These are phyloP conservation scores for Apodemia zela DNA, from an alignment of 2,888 invertebrate genomes.

Conservation along the genomic window DNA sequence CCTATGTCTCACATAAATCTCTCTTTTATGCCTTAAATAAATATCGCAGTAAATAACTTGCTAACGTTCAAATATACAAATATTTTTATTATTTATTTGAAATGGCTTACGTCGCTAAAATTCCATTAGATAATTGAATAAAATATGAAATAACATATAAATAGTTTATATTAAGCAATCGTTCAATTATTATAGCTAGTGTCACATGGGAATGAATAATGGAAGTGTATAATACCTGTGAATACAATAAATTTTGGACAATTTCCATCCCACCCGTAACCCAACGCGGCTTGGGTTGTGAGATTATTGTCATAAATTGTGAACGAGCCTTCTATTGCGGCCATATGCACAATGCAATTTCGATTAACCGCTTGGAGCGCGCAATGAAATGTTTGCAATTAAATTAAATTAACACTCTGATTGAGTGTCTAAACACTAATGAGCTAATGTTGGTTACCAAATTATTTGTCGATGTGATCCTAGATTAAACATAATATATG, in stretches of 20 bases:
- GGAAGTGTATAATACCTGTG: slow-evolving; percentile 46
- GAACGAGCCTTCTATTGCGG: slow-evolving; percentile 33
- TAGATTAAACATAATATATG: background rate
- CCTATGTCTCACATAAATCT: too few species aligned
- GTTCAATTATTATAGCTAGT: slow-evolving; percentile 8
- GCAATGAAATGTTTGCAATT: slow-evolving; percentile 51
- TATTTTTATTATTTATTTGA: too few species aligned
- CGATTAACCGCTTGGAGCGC: slow-evolving; percentile 51
- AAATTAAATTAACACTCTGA: slow-evolving; percentile 50
- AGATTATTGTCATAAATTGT: slow-evolving; percentile 69
- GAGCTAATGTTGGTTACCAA: background rate
- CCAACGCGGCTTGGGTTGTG: slow-evolving; percentile 42
- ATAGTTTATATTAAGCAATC: background rate
- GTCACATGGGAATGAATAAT: slow-evolving; percentile 35
- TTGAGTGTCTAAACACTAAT: slow-evolving; percentile 24
- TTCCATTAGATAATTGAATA: too few species aligned
- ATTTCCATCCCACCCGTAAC: slow-evolving; percentile 54
- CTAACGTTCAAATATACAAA: too few species aligned
- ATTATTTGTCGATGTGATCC: background rate
- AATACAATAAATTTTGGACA: slow-evolving; percentile 53
- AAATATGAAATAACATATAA: background rate
- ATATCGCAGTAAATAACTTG: too few species aligned
- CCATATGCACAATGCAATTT: slow-evolving; percentile 44
- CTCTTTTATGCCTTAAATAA: too few species aligned
- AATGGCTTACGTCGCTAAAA: too few species aligned